Conservation (phyloP, 2,113 vertebrate genomes). For the Hippocampus guttulatus region DNA sequence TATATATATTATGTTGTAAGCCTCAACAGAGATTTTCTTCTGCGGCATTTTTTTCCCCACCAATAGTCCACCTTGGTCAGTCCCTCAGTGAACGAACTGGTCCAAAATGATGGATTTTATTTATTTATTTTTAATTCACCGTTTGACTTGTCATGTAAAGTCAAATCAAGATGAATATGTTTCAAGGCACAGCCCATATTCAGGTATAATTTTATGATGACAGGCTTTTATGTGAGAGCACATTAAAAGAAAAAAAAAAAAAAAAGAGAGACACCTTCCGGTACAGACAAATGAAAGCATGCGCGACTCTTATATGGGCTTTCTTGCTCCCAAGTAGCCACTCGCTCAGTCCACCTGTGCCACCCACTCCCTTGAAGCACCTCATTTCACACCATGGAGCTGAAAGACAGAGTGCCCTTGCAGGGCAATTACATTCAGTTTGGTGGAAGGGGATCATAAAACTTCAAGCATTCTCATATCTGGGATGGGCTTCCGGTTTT, state of each 20-base stretch:
- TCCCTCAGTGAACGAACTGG: too few relatives aligned
- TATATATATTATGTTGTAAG: too few relatives aligned
- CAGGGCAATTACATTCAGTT: slow-evolving; percentile 76
- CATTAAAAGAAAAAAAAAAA: slow-evolving; percentile 18
- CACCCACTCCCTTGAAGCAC: slow-evolving; percentile 35
- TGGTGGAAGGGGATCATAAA: slow-evolving; percentile 73
- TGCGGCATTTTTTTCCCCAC: too few relatives aligned
- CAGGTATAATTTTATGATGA: slow-evolving; percentile 2
- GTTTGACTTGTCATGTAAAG: background rate
- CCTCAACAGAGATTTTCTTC: too few relatives aligned
- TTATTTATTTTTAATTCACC: background rate
- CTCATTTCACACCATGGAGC: slow-evolving; percentile 48
- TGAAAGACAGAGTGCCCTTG: slow-evolving; percentile 79
- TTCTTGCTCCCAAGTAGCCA: slow-evolving; percentile 29
- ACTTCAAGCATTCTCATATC: slow-evolving; percentile 76
- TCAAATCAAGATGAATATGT: slow-evolving; percentile 69
- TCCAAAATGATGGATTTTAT: background rate
- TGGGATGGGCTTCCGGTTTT: slow-evolving; percentile 70
- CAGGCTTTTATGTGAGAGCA: background rate
- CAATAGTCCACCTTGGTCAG: too few relatives aligned
- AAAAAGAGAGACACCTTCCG: background rate
- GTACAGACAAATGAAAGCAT: slow-evolving; percentile 12
- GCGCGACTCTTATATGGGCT: slow-evolving; percentile 22
- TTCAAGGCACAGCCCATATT: slow-evolving; percentile 60
- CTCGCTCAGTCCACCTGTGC: slow-evolving; percentile 28